Base-by-base conservation (phyloP, 2,888 invertebrate genomes). In the Erpobdella octoculata region DNA sequence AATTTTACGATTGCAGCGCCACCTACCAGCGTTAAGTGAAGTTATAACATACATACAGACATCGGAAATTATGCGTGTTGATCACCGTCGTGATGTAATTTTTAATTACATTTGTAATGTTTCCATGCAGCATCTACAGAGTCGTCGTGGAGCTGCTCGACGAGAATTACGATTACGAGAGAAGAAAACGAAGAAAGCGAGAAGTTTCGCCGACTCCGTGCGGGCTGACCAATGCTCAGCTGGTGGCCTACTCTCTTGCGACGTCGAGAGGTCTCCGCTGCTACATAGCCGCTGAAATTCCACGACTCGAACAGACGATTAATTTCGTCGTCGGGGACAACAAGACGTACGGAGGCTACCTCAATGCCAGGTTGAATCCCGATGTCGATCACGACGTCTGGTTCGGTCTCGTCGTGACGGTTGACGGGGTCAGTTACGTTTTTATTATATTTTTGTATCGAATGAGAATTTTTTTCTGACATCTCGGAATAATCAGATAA, bases 251-350 rank as follows among this genome's bases (percentile, higher is more conserved):
- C 83, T 83, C 88, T 72, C 86, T 87, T 78, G 89, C 93, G 0
- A 84, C 84, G 69, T 86, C 87, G 58, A 87, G 89, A 74, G 89
- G 89, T 0, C 81, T 89, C 4, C 88, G 89, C 2, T 92, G 91
- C 81, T 93, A 93, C 79, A 89, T 93, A 37, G 87, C 93, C 6
- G 93, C 91, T 0, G 90, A 91, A 81, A 83, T 93, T 73, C 76
- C 85, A 81, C 87, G 88, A 74, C 86, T 88, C 12, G 84, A 87
- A 64, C 85, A 87, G 77, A 86, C 87, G 71, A 93, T 87, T 77
- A 86, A 86, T 70, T 93, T 93, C 83, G 86, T 87, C 1, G 88
- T 93, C 58, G 93, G 93, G 8, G 90, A 93, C 83, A 88, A 88
- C 37, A 86, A 85, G 74, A 87, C 86, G 2, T 91, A 92, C 80